A percentile compares a stretch with the other conserved stretches of the same genome.
Conservation (phyloP, 2,888 invertebrate genomes). For the Cryptus armator region DNA sequence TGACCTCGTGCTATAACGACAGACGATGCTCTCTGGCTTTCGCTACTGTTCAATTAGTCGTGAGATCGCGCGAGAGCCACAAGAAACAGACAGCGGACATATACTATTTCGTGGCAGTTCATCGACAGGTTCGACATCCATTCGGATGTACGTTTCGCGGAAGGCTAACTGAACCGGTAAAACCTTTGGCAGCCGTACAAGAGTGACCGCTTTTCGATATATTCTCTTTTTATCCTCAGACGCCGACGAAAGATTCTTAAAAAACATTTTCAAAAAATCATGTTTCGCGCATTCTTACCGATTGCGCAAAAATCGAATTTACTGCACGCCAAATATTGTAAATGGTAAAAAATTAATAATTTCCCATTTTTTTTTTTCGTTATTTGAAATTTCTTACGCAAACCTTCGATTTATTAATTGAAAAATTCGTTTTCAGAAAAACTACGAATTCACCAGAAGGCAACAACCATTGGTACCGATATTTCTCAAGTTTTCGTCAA, state of each 20-base stretch:
- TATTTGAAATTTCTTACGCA: too few relatives aligned
- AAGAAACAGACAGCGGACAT: slow-evolving; percentile 30
- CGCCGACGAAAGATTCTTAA: background rate
- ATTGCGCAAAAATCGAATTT: too few relatives aligned
- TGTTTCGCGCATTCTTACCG: too few relatives aligned
- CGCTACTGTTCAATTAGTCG: slow-evolving; percentile 63
- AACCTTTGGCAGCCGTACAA: slow-evolving; percentile 10
- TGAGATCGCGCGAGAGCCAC: slow-evolving; percentile 48
- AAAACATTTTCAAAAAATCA: too few relatives aligned
- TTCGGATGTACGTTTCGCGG: slow-evolving; percentile 26
- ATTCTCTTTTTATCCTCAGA: slow-evolving; percentile 4
- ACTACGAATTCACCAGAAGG: too few relatives aligned
- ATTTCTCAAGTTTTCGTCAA: too few relatives aligned
- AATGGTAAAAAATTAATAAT: too few relatives aligned
- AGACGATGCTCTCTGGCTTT: slow-evolving; percentile 18
- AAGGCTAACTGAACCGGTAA: slow-evolving; percentile 9
- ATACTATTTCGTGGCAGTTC: slow-evolving; percentile 41
- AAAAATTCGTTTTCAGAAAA: too few relatives aligned
- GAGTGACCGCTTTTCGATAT: background rate
- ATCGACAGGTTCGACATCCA: slow-evolving; percentile 57
- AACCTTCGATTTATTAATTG: too few relatives aligned
- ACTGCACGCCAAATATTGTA: too few relatives aligned
- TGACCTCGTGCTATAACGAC: slow-evolving; percentile 23
- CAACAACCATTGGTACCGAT: too few relatives aligned
- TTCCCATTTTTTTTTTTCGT: too few relatives aligned